Evolutionary conservation across 2,797 vertebrate species (phyloP).

Genomic region (Bryconaethiops microstoma): DNA sequence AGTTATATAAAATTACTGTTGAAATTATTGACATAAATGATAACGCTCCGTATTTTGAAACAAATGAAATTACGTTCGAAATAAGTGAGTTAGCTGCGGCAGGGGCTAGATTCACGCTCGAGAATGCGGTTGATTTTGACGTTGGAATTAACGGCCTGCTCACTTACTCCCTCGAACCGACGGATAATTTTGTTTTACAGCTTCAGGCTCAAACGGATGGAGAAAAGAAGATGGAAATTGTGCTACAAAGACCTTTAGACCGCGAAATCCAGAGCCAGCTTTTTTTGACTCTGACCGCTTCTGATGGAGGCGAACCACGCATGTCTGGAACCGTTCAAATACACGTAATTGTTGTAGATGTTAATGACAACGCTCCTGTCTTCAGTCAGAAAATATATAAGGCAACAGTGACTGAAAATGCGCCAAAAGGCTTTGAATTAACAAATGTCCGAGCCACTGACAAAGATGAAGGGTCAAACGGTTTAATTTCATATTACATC

Average conservation of each 20-base stretch:
- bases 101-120: constrained; percentile 69
- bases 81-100: constrained; percentile 70
- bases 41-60: constrained; percentile 66
- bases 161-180: constrained; percentile 67
- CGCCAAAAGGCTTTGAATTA: constrained; percentile 56
- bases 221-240: constrained; percentile 67
- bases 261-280: constrained; percentile 63
- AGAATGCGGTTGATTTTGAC: constrained; percentile 68
- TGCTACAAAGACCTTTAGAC: constrained; percentile 70
- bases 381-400: constrained; percentile 69
- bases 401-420: constrained; percentile 65
- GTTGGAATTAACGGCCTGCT: constrained; percentile 69
- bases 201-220: constrained; percentile 63
- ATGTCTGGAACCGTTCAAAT: constrained; percentile 68
- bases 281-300: constrained; percentile 63
- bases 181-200: constrained; percentile 68
- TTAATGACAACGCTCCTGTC: constrained; percentile 73
- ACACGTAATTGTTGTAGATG: constrained; percentile 67
- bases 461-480: constrained; percentile 67
- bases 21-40: constrained; percentile 76
- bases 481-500: constrained; percentile 64
- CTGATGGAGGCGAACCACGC: constrained; percentile 70
- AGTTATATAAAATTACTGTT: constrained; percentile 67
- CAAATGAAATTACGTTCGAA: constrained; percentile 60
- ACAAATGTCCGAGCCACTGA: constrained; percentile 69